Base-by-base conservation (phyloP, 1,140 invertebrate genomes). In the Temnothorax nylanderi region DNA sequence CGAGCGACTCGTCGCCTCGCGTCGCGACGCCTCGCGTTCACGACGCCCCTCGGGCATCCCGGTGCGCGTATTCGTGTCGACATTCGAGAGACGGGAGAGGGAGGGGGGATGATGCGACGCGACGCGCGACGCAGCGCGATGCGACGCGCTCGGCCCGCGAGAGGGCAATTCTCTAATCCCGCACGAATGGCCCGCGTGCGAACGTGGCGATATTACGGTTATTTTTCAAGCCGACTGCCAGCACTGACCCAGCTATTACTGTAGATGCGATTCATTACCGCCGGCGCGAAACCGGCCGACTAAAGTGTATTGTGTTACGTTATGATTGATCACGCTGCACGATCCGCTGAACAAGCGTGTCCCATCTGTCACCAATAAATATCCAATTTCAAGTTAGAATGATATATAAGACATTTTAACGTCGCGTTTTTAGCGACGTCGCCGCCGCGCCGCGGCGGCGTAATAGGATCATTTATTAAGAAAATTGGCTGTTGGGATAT, bases 281-380 rank as follows among this genome's bases (percentile, higher is more conserved):
- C 85, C 67, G 32, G 62, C 88, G 86, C 77, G 26, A 26, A 26
- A 92, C 10, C 81, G 69, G 54, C 88, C 88, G 69, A 91, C 91
- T 92, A 92, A 86, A 92, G 87, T 90, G 89, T 93, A 91, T 93
- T 92, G 92, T 92, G 91, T 94, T 93, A 93, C 93, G 91, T 89
- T 92, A 94, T 95, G 94, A 95, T 95, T 95, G 94, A 95, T 95
- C 93, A 91, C 90, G 90, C 87, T 1, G 89, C 91, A 91, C 93
- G 93, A 95, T 94, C 93, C 93, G 92, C 86, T 89, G 92, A 93
- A 94, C 91, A 89, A 93, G 92, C 93, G 88, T 92, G 94, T 94
- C 94, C 94, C 93, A 94, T 94, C 94, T 95, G 94, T 95, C 94
- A 94, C 94, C 94, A 94, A 95, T 95, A 95, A 95, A 95, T 95